Conservation (phyloP, 2,888 invertebrate species). For the Drosophila stalkeri region DNA sequence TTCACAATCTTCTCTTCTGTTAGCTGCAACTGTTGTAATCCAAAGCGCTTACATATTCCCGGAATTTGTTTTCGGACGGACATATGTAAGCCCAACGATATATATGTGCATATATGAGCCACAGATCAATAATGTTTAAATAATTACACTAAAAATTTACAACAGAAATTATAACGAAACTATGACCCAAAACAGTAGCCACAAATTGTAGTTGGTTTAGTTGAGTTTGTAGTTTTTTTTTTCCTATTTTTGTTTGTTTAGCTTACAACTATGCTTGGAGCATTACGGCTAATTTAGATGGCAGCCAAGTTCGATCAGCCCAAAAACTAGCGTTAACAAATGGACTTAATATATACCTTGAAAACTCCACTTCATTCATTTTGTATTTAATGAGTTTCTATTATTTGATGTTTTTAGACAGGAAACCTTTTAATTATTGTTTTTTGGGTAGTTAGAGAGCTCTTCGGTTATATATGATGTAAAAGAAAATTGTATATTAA, state of each 20-base stretch:
- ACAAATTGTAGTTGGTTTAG: constrained; percentile 26
- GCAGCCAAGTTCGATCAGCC: not conserved
- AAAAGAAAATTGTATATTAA: not conserved
- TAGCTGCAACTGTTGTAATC: constrained; percentile 24
- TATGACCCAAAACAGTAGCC: constrained; percentile 28
- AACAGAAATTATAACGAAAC: constrained; percentile 60
- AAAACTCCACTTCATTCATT: constrained; percentile 11
- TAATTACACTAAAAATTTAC: constrained; percentile 70
- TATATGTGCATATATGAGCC: constrained; percentile 25
- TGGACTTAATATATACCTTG: not conserved
- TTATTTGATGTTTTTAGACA: not conserved
- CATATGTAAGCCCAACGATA: constrained; percentile 26
- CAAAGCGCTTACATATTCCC: constrained; percentile 27
- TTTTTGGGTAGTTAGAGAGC: not conserved
- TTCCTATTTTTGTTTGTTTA: not conserved
- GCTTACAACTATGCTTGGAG: constrained; percentile 5
- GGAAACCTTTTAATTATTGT: constrained; percentile 5
- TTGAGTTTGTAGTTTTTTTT: too few species aligned
- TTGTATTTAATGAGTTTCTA: constrained; percentile 7
- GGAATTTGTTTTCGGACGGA: constrained; percentile 40
- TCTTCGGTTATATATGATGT: not conserved
- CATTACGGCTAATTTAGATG: constrained; percentile 21
- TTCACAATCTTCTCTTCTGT: constrained; percentile 17
- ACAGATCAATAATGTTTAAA: constrained; percentile 73
- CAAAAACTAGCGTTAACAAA: constrained; percentile 33